These are phyloP conservation scores for Dendrolimus pini DNA, from an alignment of 2,888 invertebrate genomes.

Conservation along the genomic window DNA sequence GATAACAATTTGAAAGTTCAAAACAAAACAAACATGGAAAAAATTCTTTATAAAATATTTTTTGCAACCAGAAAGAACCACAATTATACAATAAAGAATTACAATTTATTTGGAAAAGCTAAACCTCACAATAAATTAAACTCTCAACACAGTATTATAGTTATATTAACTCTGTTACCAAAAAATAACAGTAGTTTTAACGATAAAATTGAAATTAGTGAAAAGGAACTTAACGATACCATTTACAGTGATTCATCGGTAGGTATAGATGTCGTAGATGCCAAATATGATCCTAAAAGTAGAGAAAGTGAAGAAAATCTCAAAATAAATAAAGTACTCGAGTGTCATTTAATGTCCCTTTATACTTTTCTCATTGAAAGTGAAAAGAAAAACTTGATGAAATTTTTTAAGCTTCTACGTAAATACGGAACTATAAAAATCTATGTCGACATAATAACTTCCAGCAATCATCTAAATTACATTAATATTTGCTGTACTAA, in stretches of 20 bases:
- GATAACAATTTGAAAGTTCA: constrained; percentile 8
- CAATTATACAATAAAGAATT: constrained; percentile 41
- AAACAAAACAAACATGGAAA: constrained; percentile 16
- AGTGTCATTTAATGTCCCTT: constrained; percentile 46
- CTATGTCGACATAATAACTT: constrained; percentile 40
- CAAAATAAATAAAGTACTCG: constrained; percentile 14
- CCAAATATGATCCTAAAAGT: constrained; percentile 22
- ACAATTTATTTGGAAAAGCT: constrained; percentile 32
- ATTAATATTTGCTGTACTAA: constrained; percentile 35
- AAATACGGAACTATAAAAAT: constrained; percentile 44
- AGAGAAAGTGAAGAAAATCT: constrained; percentile 16
- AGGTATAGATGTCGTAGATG: constrained; percentile 50
- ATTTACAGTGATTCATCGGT: constrained; percentile 29
- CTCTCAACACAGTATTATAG: constrained; percentile 32
- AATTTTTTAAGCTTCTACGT: constrained; percentile 39
- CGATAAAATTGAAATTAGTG: constrained; percentile 13
- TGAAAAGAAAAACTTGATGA: constrained; percentile 34
- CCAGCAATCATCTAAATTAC: constrained; percentile 28
- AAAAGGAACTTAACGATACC: constrained; percentile 27
- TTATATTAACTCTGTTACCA: constrained; percentile 44
- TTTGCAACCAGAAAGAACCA: constrained; percentile 36
- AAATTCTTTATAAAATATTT: constrained; percentile 39
- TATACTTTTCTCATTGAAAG: constrained; percentile 39
- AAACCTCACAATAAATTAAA: constrained; percentile 12
- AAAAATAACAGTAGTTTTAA: constrained; percentile 8